phyloP scores from a whole-genome alignment of 2,113 vertebrate species.

The Microtus richardsoni region DNA sequence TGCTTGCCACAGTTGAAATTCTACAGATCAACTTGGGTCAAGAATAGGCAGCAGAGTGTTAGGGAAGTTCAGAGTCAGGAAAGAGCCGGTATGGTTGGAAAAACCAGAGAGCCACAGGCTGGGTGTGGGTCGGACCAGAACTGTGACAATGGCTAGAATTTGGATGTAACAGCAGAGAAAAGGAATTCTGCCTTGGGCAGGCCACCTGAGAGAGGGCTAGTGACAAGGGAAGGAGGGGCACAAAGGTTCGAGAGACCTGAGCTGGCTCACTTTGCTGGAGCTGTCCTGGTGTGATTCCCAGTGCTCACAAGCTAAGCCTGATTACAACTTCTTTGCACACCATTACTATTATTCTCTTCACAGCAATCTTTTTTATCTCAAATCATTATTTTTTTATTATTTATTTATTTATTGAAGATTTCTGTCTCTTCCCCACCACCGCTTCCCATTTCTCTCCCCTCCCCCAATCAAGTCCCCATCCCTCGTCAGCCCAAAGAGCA shows the following conservation, averaged over 20 bases:
- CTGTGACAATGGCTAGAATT: neutral
- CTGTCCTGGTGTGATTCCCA: neutral
- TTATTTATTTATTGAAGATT: no score
- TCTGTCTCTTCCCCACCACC: no score
- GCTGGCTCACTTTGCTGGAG: neutral
- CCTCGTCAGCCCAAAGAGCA: no score
- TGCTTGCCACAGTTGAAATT: neutral
- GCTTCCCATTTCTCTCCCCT: no score
- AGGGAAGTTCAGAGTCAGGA: neutral
- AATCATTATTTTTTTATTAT: no score
- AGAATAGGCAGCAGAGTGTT: neutral
- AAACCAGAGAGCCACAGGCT: neutral
- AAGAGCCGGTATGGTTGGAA: fast-evolving
- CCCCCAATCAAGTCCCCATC: no score
- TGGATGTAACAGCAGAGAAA: neutral
- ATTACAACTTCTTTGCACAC: neutral
- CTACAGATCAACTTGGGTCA: neutral
- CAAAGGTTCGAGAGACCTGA: neutral
- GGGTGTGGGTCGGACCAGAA: neutral
- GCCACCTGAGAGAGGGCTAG: neutral
- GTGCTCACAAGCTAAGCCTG: neutral
- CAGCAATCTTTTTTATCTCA: neutral
- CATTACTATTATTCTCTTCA: neutral
- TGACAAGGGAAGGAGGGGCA: neutral
- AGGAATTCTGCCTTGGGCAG: neutral